These are phyloP conservation scores for Artemia sp. DNA, from an alignment of 2,888 invertebrate species.

Conservation along the genomic window DNA sequence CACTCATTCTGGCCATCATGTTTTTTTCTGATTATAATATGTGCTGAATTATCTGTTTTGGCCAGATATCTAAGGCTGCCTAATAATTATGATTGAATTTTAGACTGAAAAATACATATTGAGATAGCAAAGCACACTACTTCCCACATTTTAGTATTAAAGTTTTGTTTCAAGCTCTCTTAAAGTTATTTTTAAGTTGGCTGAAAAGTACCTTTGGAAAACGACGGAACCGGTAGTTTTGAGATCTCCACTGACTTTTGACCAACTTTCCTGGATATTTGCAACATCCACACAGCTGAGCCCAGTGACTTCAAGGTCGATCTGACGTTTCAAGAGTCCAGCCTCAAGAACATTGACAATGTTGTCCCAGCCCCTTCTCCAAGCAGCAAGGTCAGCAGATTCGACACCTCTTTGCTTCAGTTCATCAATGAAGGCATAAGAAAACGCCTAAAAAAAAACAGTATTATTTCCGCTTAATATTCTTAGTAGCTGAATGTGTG, in stretches of 20 bases:
- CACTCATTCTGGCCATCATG: too few relatives aligned
- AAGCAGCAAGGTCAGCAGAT: conserved; percentile 13
- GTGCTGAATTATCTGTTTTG: too few relatives aligned
- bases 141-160: too few relatives aligned
- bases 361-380: background rate
- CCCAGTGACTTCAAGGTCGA: background rate
- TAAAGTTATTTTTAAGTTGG: too few relatives aligned
- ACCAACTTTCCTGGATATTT: conserved; percentile 11
- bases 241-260: background rate
- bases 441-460: background rate
- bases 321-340: background rate
- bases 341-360: background rate
- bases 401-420: background rate
- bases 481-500: too few relatives aligned
- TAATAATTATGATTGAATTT: too few relatives aligned
- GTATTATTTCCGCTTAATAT: too few relatives aligned
- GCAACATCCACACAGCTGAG: background rate
- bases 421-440: conserved; percentile 7
- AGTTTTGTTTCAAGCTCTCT: too few relatives aligned
- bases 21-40: too few relatives aligned
- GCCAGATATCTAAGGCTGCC: too few relatives aligned
- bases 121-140: too few relatives aligned
- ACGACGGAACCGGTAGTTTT: conserved; percentile 3
- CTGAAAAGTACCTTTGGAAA: background rate
- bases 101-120: too few relatives aligned